phyloP scores from a whole-genome alignment of 2,888 invertebrate genomes.

The Drosophila flavopinicola region DNA sequence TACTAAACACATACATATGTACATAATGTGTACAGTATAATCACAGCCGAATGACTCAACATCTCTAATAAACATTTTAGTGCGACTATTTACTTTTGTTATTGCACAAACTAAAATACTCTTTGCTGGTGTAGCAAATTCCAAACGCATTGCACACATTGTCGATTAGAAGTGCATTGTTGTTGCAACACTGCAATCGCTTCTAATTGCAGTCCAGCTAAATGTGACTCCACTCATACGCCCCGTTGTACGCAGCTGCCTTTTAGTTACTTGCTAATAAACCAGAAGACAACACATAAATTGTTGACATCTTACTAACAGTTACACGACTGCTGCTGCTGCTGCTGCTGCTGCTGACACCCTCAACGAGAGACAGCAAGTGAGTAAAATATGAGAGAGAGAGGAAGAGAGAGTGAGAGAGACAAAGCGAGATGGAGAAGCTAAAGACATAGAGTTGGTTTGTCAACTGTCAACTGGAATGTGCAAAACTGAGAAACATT shows the following conservation, averaged over 20 bases:
- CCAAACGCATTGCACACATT: slow-evolving; percentile 35
- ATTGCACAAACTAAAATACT: not conserved
- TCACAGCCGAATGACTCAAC: too few relatives aligned
- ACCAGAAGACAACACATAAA: slow-evolving; percentile 58
- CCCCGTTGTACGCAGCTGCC: slow-evolving; percentile 36
- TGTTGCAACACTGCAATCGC: slow-evolving; percentile 15
- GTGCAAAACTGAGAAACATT: slow-evolving; percentile 19
- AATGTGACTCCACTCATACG: slow-evolving; percentile 48
- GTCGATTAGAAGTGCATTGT: slow-evolving; percentile 44
- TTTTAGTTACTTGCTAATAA: slow-evolving; percentile 58
- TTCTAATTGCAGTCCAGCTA: slow-evolving; percentile 56
- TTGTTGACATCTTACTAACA: slow-evolving; percentile 56
- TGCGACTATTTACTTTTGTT: too few relatives aligned
- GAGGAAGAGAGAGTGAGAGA: too few relatives aligned
- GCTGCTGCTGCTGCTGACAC: slow-evolving; percentile 28
- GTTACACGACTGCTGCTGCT: slow-evolving; percentile 32
- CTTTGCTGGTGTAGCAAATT: not conserved
- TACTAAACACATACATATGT: too few relatives aligned
- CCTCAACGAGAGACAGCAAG: not conserved
- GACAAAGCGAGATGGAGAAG: not conserved
- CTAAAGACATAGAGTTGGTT: too few relatives aligned
- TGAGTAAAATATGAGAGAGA: too few relatives aligned
- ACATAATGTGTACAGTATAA: too few relatives aligned
- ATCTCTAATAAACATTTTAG: too few relatives aligned
- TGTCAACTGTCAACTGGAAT: slow-evolving; percentile 29